These are phyloP conservation scores for Drosophila kepulauana DNA, from an alignment of 1,140 invertebrate genomes.

Conservation along the genomic window DNA sequence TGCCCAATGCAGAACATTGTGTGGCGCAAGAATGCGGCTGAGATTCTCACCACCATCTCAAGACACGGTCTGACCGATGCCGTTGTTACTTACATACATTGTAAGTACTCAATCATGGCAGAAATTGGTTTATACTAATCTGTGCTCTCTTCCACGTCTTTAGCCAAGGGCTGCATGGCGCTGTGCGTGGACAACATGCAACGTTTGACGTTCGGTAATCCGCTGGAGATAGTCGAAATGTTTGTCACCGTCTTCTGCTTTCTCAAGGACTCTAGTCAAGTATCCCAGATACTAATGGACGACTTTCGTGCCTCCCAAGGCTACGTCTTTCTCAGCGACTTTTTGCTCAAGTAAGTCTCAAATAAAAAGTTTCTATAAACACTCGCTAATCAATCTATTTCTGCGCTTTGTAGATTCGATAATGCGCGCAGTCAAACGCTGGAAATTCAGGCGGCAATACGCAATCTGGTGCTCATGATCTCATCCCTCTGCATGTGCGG, in stretches of 20 bases:
- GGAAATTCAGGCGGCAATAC: conserved; percentile 94
- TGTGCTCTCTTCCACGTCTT: conserved; percentile 49
- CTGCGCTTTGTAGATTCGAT: conserved; percentile 88
- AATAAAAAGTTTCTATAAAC: neutral
- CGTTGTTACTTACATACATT: conserved; percentile 98
- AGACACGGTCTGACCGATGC: conserved; percentile 96
- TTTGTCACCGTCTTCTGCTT: conserved; percentile 99
- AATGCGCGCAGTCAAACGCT: conserved; percentile 89
- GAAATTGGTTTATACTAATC: neutral
- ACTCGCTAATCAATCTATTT: neutral
- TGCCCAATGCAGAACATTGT: conserved; percentile 96
- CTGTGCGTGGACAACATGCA: conserved; percentile 99
- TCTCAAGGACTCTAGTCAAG: conserved; percentile 98
- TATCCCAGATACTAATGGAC: conserved; percentile 96
- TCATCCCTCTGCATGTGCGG: conserved; percentile 97
- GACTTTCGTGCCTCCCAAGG: conserved; percentile 98
- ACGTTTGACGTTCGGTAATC: conserved; percentile 94
- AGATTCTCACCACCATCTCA: conserved; percentile 98
- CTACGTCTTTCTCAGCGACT: conserved; percentile 97
- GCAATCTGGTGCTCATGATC: conserved; percentile 96
- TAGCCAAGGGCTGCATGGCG: conserved; percentile 97
- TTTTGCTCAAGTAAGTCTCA: conserved; percentile 93
- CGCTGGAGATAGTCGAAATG: conserved; percentile 99
- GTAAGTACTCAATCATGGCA: conserved; percentile 87
- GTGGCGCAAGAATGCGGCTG: conserved; percentile 96